Conservation (phyloP, 2,888 invertebrate species). For the Agriopis aurantiaria region DNA sequence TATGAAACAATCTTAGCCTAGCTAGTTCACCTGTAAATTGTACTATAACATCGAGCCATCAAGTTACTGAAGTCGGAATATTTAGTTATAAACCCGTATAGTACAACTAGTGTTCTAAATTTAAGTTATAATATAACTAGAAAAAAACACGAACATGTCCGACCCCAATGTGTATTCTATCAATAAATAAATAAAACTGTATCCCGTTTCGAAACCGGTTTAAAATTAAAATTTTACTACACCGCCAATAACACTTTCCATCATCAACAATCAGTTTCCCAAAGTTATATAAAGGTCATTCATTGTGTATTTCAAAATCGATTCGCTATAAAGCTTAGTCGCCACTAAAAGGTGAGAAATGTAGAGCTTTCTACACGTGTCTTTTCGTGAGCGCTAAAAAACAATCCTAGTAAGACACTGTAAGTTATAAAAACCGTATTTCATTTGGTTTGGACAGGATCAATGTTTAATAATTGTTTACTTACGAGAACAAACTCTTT, state of each 20-base stretch:
- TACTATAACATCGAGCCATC: too few species aligned
- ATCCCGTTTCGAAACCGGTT: slow-evolving; percentile 17
- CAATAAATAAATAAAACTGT: slow-evolving; percentile 18
- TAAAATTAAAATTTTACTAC: slow-evolving; percentile 25
- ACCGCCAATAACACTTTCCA: slow-evolving; percentile 24
- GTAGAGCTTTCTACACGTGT: background rate
- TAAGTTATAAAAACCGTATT: too few species aligned
- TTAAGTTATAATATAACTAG: slow-evolving; percentile 2
- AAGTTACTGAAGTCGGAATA: too few species aligned
- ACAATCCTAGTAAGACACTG: too few species aligned
- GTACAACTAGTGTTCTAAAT: background rate
- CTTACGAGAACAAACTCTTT: too few species aligned
- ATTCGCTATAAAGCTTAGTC: slow-evolving; percentile 13
- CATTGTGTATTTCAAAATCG: slow-evolving; percentile 21
- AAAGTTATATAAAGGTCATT: slow-evolving; percentile 18
- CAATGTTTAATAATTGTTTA: too few species aligned
- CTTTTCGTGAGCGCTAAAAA: too few species aligned
- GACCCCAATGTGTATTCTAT: slow-evolving; percentile 3
- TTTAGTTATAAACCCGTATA: background rate
- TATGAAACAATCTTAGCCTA: too few species aligned
- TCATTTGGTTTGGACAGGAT: too few species aligned
- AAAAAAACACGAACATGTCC: slow-evolving; percentile 1
- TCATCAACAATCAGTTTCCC: slow-evolving; percentile 24
- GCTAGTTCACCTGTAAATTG: too few species aligned
- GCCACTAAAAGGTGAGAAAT: background rate